phyloP scores from a whole-genome alignment of 2,888 invertebrate species.

The Dolichopus griseipennis region DNA sequence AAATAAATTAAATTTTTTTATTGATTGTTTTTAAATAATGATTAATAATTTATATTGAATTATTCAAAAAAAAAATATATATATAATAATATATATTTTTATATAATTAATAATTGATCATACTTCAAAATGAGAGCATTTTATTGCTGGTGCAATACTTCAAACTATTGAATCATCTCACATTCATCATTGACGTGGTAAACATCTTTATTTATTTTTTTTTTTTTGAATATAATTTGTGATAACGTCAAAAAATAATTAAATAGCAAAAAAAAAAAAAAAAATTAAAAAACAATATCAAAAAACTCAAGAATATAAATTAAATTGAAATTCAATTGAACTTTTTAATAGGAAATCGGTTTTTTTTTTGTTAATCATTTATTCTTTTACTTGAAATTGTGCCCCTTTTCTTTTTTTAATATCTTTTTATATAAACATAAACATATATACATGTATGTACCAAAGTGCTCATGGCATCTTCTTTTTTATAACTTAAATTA shows the following conservation, averaged over 20 bases:
- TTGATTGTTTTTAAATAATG: background rate
- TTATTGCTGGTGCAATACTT: constrained; percentile 4
- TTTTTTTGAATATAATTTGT: background rate
- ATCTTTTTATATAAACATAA: no score
- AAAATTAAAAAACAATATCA: background rate
- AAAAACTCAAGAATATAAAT: background rate
- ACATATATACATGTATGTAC: no score
- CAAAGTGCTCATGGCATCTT: no score
- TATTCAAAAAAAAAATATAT: no score
- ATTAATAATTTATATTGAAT: no score
- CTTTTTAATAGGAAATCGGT: background rate
- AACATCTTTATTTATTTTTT: background rate
- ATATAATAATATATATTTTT: no score
- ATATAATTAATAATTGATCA: no score
- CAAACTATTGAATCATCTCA: background rate
- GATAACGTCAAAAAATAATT: background rate
- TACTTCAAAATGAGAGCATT: background rate
- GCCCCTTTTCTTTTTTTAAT: no score
- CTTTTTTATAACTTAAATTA: no score
- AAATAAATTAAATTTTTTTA: background rate
- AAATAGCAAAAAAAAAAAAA: background rate
- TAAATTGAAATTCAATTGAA: background rate
- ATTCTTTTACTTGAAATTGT: no score
- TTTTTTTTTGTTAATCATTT: background rate
- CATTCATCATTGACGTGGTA: constrained; percentile 4